Evolutionary conservation across 2,888 invertebrate genomes (phyloP), one percentile per base, ranked within the genome.

Genomic region (Aporophyla lueneburgensis): DNA sequence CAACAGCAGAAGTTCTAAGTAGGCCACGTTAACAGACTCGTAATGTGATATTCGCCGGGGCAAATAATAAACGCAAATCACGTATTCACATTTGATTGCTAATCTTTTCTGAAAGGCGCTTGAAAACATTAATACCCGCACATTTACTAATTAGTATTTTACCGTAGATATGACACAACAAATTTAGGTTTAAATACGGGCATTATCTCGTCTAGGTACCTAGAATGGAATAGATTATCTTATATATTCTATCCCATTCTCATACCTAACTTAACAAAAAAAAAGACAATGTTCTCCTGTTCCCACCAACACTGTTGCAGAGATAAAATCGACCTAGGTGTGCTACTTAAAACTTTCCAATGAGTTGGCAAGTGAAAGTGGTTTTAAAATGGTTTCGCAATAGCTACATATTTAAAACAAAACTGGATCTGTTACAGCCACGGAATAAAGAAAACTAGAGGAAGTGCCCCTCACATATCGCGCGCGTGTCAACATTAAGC

Each of bases 361-460:
- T 67, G 53, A 56, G 16, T 46, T 63, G 40, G n/a, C 40, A 74
- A 74, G 85, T 77, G 85, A 87, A 87, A 86, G 82, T 74, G 33
- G 59, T 56, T 71, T 76, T 14, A 33, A 19, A 61, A 56, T 68
- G 19, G 19, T 77, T 73, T 73, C 62, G 56, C 49, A 81, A 73
- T 51, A 43, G 27, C 0, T 59, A 62, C 19, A 2, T 12, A 40
- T 49, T 19, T 53, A 19, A 56, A 70, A 40, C 21, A 24, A 46
- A 85, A 85, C 71, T 85, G 72, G 63, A 76, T 71, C 63, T 59
- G 62, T 85, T 53, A 54, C 61, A 74, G n/a, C 58, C 6, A n/a
- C n/a, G n/a, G n/a, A n/a, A n/a, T n/a, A n/a, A n/a, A n/a, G n/a
- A n/a, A n/a, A n/a, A n/a, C n/a, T n/a, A n/a, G n/a, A n/a, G n/a